phyloP scores from a whole-genome alignment of 2,113 vertebrate species.

The Pelmatolapia mariae region DNA sequence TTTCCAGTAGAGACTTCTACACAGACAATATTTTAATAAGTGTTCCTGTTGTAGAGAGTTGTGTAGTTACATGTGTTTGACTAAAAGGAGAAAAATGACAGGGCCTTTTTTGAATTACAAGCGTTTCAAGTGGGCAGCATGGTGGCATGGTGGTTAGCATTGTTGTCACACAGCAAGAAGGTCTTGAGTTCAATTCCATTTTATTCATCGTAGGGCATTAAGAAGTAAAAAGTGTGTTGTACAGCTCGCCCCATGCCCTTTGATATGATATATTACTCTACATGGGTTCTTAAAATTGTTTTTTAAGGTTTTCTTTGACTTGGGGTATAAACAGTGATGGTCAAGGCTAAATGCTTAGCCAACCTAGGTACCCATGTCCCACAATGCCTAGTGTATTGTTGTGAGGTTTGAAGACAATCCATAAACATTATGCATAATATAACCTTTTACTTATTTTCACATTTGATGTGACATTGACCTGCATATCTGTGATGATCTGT shows the following conservation, averaged over 20 bases:
- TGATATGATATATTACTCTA: neutral
- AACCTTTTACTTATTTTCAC: neutral
- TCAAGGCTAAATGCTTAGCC: neutral
- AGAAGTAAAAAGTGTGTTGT: neutral
- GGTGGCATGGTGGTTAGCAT: neutral
- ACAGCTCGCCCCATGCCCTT: rapidly evolving
- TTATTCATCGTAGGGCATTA: neutral
- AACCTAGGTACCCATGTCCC: neutral
- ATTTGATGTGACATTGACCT: neutral
- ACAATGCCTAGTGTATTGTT: neutral
- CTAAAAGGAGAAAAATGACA: neutral
- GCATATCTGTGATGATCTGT: neutral
- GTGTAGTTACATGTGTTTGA: neutral
- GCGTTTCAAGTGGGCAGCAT: neutral
- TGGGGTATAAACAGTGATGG: neutral
- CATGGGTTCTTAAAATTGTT: neutral
- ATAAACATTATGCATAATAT: neutral
- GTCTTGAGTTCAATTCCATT: neutral
- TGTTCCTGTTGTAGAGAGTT: neutral
- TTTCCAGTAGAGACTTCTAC: neutral
- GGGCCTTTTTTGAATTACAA: neutral
- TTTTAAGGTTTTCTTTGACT: neutral
- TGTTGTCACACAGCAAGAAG: neutral
- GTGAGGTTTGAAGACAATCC: neutral
- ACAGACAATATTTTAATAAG: neutral